A percentile compares a stretch with the other conserved stretches of the same genome.
Conservation (phyloP, 2,113 vertebrate species). For the Pterocles orientalis region DNA sequence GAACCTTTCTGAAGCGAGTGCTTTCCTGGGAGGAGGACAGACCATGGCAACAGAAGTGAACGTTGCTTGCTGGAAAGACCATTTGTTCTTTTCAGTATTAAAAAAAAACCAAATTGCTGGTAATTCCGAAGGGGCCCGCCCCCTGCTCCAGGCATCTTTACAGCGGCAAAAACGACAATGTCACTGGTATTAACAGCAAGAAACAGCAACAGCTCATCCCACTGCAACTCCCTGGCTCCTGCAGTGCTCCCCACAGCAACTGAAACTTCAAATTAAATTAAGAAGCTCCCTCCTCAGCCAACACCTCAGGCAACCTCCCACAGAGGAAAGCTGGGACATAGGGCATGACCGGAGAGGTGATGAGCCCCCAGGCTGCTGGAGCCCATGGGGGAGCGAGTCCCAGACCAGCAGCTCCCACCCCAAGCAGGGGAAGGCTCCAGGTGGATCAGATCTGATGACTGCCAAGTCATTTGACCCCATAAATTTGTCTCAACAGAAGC, state of each 20-base stretch:
- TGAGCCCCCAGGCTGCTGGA: not conserved
- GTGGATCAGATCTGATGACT: not conserved
- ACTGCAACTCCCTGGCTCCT: not conserved
- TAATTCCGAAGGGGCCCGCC: not conserved
- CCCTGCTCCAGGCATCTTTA: slow-evolving; percentile 3
- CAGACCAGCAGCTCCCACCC: not conserved
- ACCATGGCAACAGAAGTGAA: not conserved
- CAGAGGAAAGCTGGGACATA: not conserved
- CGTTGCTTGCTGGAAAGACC: not conserved
- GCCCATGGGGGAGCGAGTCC: not conserved
- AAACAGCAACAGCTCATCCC: not conserved
- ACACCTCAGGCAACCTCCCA: not conserved
- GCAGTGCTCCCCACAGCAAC: not conserved
- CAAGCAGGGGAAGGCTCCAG: not conserved
- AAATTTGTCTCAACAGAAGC: not conserved
- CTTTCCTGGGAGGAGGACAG: slow-evolving; percentile 20
- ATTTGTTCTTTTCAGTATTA: not conserved
- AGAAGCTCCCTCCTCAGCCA: not conserved
- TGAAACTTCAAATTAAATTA: not conserved
- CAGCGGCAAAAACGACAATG: not conserved
- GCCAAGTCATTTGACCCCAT: not conserved
- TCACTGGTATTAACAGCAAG: not conserved
- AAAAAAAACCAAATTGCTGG: not conserved
- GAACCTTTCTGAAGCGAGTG: not conserved
- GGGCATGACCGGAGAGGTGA: not conserved